Evolutionary conservation across 2,797 vertebrate species (phyloP).

Genomic region (Cyclopterus lumpus): DNA sequence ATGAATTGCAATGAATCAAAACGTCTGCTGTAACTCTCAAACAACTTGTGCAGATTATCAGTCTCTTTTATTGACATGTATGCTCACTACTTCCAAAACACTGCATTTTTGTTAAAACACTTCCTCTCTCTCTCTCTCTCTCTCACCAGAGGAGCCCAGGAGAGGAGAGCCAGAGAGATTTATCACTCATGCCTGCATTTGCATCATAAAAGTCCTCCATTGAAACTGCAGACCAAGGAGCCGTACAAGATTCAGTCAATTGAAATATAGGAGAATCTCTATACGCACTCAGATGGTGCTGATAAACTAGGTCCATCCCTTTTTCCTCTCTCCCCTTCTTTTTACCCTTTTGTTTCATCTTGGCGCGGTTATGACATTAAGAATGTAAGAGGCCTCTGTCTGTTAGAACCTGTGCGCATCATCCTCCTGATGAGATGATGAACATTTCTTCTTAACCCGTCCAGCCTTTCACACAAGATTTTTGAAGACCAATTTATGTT

Average conservation of each 20-base stretch:
- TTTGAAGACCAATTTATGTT: neutral
- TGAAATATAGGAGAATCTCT: slow-evolving; percentile 71
- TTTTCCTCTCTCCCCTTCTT: slow-evolving; percentile 1
- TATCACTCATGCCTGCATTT: slow-evolving; percentile 78
- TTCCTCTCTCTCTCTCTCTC: too few species aligned
- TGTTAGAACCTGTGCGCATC: slow-evolving; percentile 32
- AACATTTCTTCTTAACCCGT: slow-evolving; percentile 11
- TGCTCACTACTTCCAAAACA: too few species aligned
- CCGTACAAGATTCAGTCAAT: slow-evolving; percentile 66
- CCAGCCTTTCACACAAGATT: neutral
- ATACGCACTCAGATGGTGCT: slow-evolving; percentile 23
- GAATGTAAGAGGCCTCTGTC: slow-evolving; percentile 36
- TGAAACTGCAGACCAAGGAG: slow-evolving; percentile 69
- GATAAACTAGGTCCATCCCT: slow-evolving; percentile 39
- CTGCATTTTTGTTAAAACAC: too few species aligned
- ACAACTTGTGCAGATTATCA: too few species aligned
- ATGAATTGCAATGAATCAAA: neutral
- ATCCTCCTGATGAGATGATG: slow-evolving; percentile 23
- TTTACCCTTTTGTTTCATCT: slow-evolving; percentile 34
- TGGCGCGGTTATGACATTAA: slow-evolving; percentile 72
- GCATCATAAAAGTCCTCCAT: slow-evolving; percentile 81
- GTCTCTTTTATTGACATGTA: too few species aligned
- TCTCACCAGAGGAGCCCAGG: slow-evolving; percentile 59
- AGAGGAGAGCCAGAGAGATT: slow-evolving; percentile 69
- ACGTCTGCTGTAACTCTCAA: neutral